Conservation (phyloP, 2,113 vertebrate species). For the Petroica traversi region DNA sequence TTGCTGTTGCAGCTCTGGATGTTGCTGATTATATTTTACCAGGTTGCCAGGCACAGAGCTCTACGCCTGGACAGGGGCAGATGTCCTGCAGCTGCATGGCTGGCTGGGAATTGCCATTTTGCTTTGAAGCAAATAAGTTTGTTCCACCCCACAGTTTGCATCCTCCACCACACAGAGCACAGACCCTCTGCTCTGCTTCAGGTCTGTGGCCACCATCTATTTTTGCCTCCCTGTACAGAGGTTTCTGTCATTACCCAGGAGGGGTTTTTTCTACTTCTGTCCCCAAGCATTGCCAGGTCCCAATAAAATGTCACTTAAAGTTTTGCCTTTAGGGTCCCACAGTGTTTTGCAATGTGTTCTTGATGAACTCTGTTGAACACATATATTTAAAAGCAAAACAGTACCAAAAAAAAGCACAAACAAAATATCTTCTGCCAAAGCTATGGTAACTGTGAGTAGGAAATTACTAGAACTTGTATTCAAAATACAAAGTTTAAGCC, state of each 20-base stretch:
- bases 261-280: background rate
- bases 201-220: background rate
- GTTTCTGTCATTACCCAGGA: background rate
- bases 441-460: background rate
- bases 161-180: background rate
- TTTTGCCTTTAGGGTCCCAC: background rate
- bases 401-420: background rate
- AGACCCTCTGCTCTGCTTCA: background rate
- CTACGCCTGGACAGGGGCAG: rapidly evolving
- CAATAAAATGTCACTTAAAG: background rate
- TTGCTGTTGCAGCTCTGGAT: background rate
- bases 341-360: background rate
- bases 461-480: background rate
- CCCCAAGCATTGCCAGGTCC: rapidly evolving
- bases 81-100: background rate
- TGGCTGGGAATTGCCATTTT: background rate
- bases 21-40: background rate
- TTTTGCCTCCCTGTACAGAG: background rate
- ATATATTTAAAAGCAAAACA: background rate
- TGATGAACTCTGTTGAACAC: background rate
- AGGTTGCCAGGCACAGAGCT: background rate
- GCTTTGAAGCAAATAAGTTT: constrained; percentile 5
- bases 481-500: background rate
- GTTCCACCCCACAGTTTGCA: background rate
- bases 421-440: background rate